These are phyloP conservation scores for Polypterus senegalus DNA, from an alignment of 2,113 vertebrate genomes.

Conservation along the genomic window DNA sequence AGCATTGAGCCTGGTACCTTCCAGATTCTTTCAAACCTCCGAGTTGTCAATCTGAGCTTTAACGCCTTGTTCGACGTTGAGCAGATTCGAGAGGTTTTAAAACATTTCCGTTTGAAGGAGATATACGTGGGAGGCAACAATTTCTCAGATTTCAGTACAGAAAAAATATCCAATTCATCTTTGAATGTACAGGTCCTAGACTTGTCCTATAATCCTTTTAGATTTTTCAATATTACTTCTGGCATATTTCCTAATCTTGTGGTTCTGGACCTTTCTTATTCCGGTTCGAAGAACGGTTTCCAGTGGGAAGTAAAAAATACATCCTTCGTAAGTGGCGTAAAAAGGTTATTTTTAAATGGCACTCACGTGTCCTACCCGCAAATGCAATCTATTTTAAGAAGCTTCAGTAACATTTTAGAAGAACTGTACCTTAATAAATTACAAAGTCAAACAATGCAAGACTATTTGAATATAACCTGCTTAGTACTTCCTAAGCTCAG, in stretches of 20 bases:
- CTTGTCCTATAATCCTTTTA: constrained; percentile 31
- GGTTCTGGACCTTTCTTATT: constrained; percentile 26
- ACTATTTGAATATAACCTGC: constrained; percentile 42
- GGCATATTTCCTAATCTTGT: constrained; percentile 36
- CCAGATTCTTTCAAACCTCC: constrained; percentile 24
- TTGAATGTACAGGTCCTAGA: constrained; percentile 21
- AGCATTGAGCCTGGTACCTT: constrained; percentile 23
- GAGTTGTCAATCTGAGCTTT: constrained; percentile 25
- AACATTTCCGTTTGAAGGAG: constrained; percentile 21
- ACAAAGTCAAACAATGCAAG: constrained; percentile 13
- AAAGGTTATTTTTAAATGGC: constrained; percentile 32
- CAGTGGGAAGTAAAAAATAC: constrained; percentile 32
- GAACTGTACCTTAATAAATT: constrained; percentile 35
- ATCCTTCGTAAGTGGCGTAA: constrained; percentile 30
- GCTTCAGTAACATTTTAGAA: constrained; percentile 29
- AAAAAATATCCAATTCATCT: constrained; percentile 8
- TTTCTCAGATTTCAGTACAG: constrained; percentile 16
- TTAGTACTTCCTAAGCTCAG: constrained; percentile 33
- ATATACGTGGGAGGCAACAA: constrained; percentile 17
- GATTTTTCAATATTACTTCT: constrained; percentile 28
- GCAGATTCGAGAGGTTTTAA: constrained; percentile 18
- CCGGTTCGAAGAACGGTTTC: constrained; percentile 5
- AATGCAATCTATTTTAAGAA: constrained; percentile 25
- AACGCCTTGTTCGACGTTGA: constrained; percentile 23
- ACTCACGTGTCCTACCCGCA: constrained; percentile 20